Percentiles rank a stretch among this genome's conserved stretches.
Evolutionary conservation across 1,140 invertebrate species (phyloP).

Genomic region (Aphaenogaster ashmeadi): DNA sequence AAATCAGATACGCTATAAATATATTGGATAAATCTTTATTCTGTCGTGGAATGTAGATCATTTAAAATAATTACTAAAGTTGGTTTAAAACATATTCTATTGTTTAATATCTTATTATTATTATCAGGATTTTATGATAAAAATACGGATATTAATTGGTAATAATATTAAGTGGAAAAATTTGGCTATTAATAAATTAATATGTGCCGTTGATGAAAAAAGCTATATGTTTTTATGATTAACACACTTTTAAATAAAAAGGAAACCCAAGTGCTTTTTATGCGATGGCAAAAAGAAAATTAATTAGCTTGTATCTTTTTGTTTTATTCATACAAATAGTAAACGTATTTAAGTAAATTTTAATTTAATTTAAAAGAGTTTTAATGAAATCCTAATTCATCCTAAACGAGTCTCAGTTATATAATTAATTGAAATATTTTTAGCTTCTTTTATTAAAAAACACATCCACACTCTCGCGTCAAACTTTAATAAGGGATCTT

Average conservation of each 20-base stretch:
- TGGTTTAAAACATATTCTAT: background rate
- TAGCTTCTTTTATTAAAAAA: background rate
- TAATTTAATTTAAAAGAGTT: no score
- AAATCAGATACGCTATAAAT: background rate
- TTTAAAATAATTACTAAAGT: background rate
- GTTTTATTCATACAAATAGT: background rate
- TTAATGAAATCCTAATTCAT: background rate
- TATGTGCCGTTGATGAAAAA: background rate
- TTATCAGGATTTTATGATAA: background rate
- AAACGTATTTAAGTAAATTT: background rate
- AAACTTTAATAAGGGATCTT: background rate
- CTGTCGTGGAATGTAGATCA: background rate
- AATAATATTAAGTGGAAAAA: background rate
- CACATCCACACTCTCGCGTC: background rate
- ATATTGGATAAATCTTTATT: background rate
- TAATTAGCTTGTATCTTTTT: background rate
- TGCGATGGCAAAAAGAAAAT: background rate
- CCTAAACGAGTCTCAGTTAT: background rate
- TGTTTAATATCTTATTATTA: background rate
- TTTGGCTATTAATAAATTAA: background rate
- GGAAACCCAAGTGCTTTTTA: background rate
- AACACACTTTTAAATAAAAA: background rate
- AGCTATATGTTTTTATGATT: background rate
- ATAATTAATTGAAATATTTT: constrained; percentile 3
- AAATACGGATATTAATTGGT: background rate